Base-by-base conservation (phyloP, 2,113 vertebrate genomes). In the Todiramphus chloris region DNA sequence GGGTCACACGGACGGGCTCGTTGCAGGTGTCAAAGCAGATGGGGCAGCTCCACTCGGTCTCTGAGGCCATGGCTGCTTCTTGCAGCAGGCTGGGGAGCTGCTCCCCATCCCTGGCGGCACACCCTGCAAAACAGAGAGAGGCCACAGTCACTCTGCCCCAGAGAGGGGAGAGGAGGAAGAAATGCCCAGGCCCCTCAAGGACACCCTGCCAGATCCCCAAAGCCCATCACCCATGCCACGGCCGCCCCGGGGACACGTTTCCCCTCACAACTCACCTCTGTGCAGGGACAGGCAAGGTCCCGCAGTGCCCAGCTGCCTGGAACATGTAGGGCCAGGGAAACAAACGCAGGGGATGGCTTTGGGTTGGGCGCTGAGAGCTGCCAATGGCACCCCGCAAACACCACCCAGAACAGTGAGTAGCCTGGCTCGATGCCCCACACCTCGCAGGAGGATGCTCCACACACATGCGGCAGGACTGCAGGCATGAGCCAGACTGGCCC, bases 161-260 rank as follows among this genome's bases (percentile, higher is more conserved):
- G 2, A 2, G 8, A 83, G 2, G 10, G 69, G 46, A 2, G 8
- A 78, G 2, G 10, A 75, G 46, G 13, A 56, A 56, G 28, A 55
- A 66, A 28, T 70, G 28, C 28, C 23, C 20, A 17, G 7, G 16
- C 16, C 15, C n/a, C 28, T 56, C 5, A 5, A 62, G 16, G 27
- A 80, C 35, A n/a, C 6, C n/a, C 18, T 44, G 16, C 27, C 18
- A 1, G 8, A 9, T 73, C 9, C 24, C 28, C 4, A 1, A 69
- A 28, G 16, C 28, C 35, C 23, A 14, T 16, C 5, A 2, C 35
- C 35, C 4, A 0, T 41, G 11, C 37, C 63, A 21, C 1, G 1
- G 27, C 20, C 5, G 3, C 27, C 24, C 10, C 2, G 5, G 21
- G 10, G 28, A 1, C 11, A 59, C 9, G 1, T 37, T 44, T 56